Conservation (phyloP, 2,113 vertebrate species). For the Leucopsar rothschildi region DNA sequence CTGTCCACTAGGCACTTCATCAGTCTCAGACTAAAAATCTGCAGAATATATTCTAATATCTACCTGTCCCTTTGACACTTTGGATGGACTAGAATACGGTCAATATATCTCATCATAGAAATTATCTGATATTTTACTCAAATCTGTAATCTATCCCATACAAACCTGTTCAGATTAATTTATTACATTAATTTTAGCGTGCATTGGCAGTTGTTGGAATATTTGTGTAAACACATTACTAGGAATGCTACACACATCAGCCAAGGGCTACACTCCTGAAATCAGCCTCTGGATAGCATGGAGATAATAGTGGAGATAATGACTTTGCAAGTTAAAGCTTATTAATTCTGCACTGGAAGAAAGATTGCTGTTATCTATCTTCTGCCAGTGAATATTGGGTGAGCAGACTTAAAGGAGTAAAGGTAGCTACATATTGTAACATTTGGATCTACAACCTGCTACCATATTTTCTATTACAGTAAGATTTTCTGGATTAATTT, state of each 20-base stretch:
- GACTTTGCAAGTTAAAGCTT: neutral
- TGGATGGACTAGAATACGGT: neutral
- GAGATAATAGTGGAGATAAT: neutral
- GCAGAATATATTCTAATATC: neutral
- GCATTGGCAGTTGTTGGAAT: neutral
- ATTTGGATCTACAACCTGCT: neutral
- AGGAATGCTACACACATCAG: neutral
- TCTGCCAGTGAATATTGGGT: neutral
- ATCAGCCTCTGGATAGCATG: neutral
- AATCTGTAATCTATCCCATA: neutral
- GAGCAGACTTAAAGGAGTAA: neutral
- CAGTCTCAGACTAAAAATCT: neutral
- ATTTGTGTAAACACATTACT: neutral
- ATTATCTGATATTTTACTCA: neutral
- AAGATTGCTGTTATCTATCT: neutral
- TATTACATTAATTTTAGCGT: neutral
- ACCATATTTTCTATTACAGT: neutral
- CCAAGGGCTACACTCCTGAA: neutral
- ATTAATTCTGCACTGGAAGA: neutral
- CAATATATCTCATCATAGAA: neutral
- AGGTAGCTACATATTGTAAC: neutral
- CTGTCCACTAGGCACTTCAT: neutral
- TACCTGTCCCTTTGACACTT: neutral
- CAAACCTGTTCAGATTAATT: neutral
- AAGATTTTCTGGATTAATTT: neutral